Evolutionary conservation across 1,140 invertebrate genomes (phyloP).

Genomic region (Dendrolimus kikuchii): DNA sequence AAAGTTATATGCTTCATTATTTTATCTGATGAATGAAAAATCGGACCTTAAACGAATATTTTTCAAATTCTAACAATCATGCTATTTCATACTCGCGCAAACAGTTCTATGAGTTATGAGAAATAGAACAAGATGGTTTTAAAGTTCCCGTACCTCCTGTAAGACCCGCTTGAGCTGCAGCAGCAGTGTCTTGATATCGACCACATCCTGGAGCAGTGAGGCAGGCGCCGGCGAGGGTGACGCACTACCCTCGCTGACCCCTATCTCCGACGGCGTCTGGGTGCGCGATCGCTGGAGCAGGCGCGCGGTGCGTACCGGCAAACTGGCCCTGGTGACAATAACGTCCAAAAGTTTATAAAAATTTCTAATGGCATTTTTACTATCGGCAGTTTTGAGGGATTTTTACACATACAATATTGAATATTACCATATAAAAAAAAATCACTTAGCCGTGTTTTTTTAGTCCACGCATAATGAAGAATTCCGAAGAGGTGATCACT

Average conservation of each 20-base stretch:
- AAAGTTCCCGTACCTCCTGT: slow-evolving; percentile 76
- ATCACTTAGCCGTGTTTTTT: no score
- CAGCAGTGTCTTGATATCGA: slow-evolving; percentile 84
- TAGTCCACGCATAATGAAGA: no score
- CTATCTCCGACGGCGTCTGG: slow-evolving; percentile 61
- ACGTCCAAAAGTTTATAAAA: not conserved
- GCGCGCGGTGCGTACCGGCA: slow-evolving; percentile 67
- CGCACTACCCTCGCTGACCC: slow-evolving; percentile 46
- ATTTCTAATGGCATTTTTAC: not conserved
- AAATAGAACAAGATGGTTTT: not conserved
- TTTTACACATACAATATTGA: no score
- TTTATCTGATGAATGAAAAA: no score
- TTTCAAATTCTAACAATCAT: no score
- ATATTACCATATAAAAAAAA: no score
- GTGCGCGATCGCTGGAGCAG: slow-evolving; percentile 71
- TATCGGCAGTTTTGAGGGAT: no score
- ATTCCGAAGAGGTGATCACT: no score
- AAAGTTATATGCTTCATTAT: no score
- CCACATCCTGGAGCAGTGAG: slow-evolving; percentile 82
- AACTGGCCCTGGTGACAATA: slow-evolving; percentile 48
- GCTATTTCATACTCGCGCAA: no score
- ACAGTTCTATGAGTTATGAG: not conserved
- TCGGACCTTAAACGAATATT: no score
- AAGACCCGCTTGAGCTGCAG: slow-evolving; percentile 83
- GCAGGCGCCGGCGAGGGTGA: slow-evolving; percentile 76